A percentile compares a stretch with the other conserved stretches of the same genome.
phyloP scores from a whole-genome alignment of 2,797 vertebrate genomes.

The Neosalanx taihuensis region DNA sequence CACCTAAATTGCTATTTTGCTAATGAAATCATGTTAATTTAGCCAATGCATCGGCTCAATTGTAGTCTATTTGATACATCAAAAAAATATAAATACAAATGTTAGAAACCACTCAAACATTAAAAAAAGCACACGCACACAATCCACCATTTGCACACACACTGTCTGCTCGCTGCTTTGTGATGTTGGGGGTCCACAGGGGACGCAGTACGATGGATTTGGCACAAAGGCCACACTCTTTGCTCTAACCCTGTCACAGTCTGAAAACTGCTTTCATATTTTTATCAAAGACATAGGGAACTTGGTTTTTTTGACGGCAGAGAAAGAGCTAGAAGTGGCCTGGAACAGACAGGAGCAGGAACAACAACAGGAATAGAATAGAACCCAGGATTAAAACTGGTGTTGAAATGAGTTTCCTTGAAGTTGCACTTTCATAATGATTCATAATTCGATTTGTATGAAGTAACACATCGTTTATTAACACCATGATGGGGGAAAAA shows the following conservation, averaged over 20 bases:
- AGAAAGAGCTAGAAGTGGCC: neutral
- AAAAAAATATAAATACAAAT: neutral
- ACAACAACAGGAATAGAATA: too few relatives aligned
- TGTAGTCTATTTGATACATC: neutral
- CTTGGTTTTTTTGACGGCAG: slow-evolving; percentile 4
- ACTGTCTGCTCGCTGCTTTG: neutral
- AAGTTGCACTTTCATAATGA: neutral
- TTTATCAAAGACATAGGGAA: slow-evolving; percentile 15
- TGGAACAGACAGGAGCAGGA: neutral
- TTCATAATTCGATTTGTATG: neutral
- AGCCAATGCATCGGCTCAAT: slow-evolving; percentile 5
- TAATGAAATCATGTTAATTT: slow-evolving; percentile 32
- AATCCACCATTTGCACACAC: neutral
- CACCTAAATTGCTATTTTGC: slow-evolving; percentile 39
- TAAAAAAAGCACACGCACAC: too few relatives aligned
- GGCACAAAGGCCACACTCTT: slow-evolving; percentile 11
- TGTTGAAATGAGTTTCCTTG: too few relatives aligned
- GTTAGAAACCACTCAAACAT: too few relatives aligned
- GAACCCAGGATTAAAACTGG: neutral
- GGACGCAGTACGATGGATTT: slow-evolving; percentile 9
- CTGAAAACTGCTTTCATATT: slow-evolving; percentile 5
- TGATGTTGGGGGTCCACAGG: slow-evolving; percentile 2
- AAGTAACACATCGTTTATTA: neutral
- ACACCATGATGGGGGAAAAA: neutral
- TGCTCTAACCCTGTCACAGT: slow-evolving; percentile 26